Conservation (phyloP, 2,888 invertebrate genomes). For the Phymatocera aterrima region DNA sequence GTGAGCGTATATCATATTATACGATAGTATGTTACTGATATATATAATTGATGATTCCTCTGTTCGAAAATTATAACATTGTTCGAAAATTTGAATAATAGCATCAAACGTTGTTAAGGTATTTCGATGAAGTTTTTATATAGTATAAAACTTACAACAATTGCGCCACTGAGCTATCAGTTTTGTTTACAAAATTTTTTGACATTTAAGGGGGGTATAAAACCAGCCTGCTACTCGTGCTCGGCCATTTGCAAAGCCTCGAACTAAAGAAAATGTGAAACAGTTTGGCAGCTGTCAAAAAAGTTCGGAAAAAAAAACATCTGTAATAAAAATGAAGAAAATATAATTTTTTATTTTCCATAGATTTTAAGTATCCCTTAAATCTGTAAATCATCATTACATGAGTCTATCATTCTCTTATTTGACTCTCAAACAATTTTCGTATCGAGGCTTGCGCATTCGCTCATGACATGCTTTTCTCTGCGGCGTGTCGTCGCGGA, state of each 20-base stretch:
- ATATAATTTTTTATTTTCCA: slow-evolving; percentile 14
- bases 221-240: slow-evolving; percentile 19
- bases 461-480: not conserved
- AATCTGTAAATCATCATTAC: not conserved
- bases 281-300: slow-evolving; percentile 42
- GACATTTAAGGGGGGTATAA: slow-evolving; percentile 22
- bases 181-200: slow-evolving; percentile 46
- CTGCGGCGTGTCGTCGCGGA: not conserved
- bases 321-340: not conserved
- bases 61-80: too few relatives aligned
- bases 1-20: too few relatives aligned
- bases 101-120: too few relatives aligned
- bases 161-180: not conserved
- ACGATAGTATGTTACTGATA: too few relatives aligned
- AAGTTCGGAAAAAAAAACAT: not conserved
- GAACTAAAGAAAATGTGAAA: not conserved
- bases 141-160: slow-evolving; percentile 10
- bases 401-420: not conserved
- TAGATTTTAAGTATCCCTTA: not conserved
- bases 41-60: too few relatives aligned
- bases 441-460: slow-evolving; percentile 30
- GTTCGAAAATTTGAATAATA: too few relatives aligned
- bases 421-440: slow-evolving; percentile 10
- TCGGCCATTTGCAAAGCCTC: slow-evolving; percentile 41
- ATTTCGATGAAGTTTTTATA: too few relatives aligned